These are phyloP conservation scores for Antidorcas marsupialis DNA, from an alignment of 2,113 vertebrate genomes.

Conservation along the genomic window DNA sequence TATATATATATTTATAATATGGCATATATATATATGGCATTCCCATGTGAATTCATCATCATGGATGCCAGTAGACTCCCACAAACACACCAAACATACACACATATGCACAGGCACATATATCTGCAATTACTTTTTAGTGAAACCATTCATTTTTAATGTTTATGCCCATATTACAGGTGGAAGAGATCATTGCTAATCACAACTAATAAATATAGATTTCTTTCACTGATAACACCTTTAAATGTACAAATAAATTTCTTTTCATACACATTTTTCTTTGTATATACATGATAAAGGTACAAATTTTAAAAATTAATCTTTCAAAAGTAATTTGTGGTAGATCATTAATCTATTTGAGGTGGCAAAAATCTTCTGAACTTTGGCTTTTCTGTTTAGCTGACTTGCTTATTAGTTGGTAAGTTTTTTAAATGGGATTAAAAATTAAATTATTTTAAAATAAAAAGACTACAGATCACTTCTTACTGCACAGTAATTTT, in stretches of 20 bases:
- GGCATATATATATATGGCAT: neutral
- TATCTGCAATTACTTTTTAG: neutral
- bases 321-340: neutral
- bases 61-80: accelerated
- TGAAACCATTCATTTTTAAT: neutral
- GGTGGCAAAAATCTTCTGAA: neutral
- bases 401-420: neutral
- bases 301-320: neutral
- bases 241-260: neutral
- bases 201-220: neutral
- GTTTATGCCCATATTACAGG: neutral
- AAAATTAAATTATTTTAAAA: neutral
- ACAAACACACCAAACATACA: neutral
- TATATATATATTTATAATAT: neutral
- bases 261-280: neutral
- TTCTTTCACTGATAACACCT: neutral
- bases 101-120: neutral
- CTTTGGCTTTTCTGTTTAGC: neutral
- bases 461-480: neutral
- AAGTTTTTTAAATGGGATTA: neutral
- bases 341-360: neutral
- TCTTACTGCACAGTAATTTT: neutral
- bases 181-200: neutral
- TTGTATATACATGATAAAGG: neutral
- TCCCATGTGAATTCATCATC: neutral